A percentile compares a stretch with the other conserved stretches of the same genome.
These are phyloP conservation scores for Gavia stellata DNA, from an alignment of 2,113 vertebrate species.

Conservation along the genomic window DNA sequence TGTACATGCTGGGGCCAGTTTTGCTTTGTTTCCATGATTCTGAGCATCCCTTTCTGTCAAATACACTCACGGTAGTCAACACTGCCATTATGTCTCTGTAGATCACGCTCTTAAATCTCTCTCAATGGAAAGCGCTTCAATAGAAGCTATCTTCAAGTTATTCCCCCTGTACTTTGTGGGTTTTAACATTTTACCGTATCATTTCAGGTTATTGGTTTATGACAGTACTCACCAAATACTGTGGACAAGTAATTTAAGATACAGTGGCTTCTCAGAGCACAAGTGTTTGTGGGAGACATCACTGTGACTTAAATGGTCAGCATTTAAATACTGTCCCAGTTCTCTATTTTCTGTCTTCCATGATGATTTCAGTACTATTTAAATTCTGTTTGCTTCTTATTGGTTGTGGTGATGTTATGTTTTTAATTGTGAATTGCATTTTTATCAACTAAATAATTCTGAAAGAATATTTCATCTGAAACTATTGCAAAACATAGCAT, in stretches of 20 bases:
- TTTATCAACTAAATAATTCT: background rate
- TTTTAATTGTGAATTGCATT: slow-evolving; percentile 7
- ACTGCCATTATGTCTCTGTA: background rate
- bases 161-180: background rate
- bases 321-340: background rate
- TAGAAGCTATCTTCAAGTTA: background rate
- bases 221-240: background rate
- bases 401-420: background rate
- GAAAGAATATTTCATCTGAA: background rate
- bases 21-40: background rate
- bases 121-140: background rate
- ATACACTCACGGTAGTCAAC: background rate
- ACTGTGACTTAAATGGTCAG: background rate
- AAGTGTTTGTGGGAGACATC: background rate
- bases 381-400: background rate
- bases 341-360: background rate
- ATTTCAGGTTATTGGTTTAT: background rate
- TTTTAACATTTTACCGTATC: background rate
- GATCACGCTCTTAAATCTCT: background rate
- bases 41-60: background rate
- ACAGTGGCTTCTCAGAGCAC: background rate
- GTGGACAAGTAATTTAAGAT: background rate
- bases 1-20: background rate
- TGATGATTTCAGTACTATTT: background rate
- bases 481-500: background rate